Evolutionary conservation across 2,888 invertebrate genomes (phyloP).

Genomic region (Epirrita christyi): DNA sequence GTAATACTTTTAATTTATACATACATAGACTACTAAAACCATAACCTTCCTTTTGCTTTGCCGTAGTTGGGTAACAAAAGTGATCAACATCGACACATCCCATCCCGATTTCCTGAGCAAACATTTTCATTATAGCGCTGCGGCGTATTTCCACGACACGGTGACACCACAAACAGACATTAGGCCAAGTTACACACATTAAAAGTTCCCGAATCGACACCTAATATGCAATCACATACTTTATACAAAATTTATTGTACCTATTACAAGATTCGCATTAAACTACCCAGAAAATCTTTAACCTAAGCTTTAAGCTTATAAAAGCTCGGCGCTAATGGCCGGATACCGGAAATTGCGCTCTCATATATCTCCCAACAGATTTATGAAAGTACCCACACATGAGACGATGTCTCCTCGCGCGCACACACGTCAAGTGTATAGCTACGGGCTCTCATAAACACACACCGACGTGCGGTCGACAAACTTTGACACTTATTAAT

Average conservation of each 20-base stretch:
- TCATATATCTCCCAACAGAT: slow-evolving; percentile 95
- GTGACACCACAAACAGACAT: slow-evolving; percentile 69
- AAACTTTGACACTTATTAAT: slow-evolving; percentile 82
- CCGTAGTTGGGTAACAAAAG: too few relatives aligned
- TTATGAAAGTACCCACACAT: slow-evolving; percentile 92
- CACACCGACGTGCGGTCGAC: slow-evolving; percentile 51
- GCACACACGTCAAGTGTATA: slow-evolving; percentile 48
- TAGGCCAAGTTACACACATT: slow-evolving; percentile 83
- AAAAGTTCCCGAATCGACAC: slow-evolving; percentile 82
- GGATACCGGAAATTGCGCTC: slow-evolving; percentile 96
- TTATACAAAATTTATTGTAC: slow-evolving; percentile 84
- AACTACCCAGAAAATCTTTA: slow-evolving; percentile 86
- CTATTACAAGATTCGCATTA: slow-evolving; percentile 85
- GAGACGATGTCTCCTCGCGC: slow-evolving; percentile 77
- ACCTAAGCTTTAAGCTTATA: slow-evolving; percentile 87
- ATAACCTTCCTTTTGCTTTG: too few relatives aligned
- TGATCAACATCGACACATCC: slow-evolving; percentile 27
- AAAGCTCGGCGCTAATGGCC: slow-evolving; percentile 90
- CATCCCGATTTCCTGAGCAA: slow-evolving; percentile 35
- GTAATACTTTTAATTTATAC: slow-evolving; percentile 55
- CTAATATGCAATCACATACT: slow-evolving; percentile 85
- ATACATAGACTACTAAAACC: too few relatives aligned
- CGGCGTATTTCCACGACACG: slow-evolving; percentile 34
- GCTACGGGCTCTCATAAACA: slow-evolving; percentile 48
- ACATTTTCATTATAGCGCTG: slow-evolving; percentile 42